Evolutionary conservation across 2,888 invertebrate genomes (phyloP).

Genomic region (Amiota mariae): DNA sequence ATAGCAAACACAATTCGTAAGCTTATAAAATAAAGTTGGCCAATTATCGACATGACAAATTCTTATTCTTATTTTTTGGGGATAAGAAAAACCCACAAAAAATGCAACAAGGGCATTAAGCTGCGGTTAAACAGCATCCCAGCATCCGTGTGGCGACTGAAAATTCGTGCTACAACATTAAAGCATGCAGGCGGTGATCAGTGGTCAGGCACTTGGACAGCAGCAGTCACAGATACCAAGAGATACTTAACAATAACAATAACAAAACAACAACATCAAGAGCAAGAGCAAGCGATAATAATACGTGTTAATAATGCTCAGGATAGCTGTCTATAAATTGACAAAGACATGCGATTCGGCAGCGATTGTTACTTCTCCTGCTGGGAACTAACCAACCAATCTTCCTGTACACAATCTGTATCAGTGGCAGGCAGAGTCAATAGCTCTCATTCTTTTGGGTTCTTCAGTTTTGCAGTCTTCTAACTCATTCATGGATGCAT

Average conservation of each 20-base stretch:
- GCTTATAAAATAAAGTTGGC: slow-evolving; percentile 57
- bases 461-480: neutral
- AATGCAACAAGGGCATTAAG: slow-evolving; percentile 22
- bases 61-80: slow-evolving; percentile 46
- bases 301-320: slow-evolving; percentile 68
- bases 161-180: too few species aligned
- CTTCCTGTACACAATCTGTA: slow-evolving; percentile 41
- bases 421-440: neutral
- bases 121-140: slow-evolving; percentile 10
- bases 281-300: slow-evolving; percentile 53
- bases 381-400: slow-evolving; percentile 45
- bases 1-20: slow-evolving; percentile 45
- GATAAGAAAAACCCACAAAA: slow-evolving; percentile 53
- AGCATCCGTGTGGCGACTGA: too few species aligned
- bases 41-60: slow-evolving; percentile 70
- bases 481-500: neutral
- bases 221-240: too few species aligned
- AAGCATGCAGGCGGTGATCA: too few species aligned
- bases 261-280: too few species aligned
- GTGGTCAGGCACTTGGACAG: too few species aligned
- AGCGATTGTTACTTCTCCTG: slow-evolving; percentile 22
- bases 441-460: slow-evolving; percentile 4
- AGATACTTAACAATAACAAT: slow-evolving; percentile 8
- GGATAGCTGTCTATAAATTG: slow-evolving; percentile 68
- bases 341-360: slow-evolving; percentile 68